phyloP scores from a whole-genome alignment of 2,113 vertebrate species.

The Zeus faber region DNA sequence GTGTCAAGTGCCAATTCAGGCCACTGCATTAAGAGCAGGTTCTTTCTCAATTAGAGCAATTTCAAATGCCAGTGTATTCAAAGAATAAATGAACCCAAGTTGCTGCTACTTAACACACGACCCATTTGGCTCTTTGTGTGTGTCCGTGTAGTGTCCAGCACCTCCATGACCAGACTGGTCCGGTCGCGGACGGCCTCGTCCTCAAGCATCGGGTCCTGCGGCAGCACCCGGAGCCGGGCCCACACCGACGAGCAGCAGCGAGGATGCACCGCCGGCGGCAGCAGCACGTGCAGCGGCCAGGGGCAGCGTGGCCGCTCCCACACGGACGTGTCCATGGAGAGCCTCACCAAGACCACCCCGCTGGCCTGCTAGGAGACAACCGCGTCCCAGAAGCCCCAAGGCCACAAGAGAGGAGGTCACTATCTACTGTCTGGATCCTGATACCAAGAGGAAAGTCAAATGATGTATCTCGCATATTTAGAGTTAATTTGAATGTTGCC shows the following conservation, averaged over 20 bases:
- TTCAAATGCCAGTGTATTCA: no score
- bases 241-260: constrained; percentile 73
- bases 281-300: constrained; percentile 21
- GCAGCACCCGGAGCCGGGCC: constrained; percentile 76
- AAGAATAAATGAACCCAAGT: no score
- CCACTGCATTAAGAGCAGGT: no score
- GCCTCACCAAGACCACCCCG: constrained; percentile 80
- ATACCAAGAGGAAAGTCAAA: no score
- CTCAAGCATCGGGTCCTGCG: constrained; percentile 82
- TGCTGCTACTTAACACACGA: background rate
- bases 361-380: constrained; percentile 87
- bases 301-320: constrained; percentile 71
- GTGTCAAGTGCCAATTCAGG: no score
- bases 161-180: constrained; percentile 91
- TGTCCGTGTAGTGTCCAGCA: constrained; percentile 80
- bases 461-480: no score
- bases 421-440: no score
- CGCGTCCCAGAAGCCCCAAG: background rate
- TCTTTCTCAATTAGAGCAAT: no score
- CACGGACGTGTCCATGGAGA: constrained; percentile 76
- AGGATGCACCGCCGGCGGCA: constrained; percentile 59
- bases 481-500: background rate
- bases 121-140: background rate
- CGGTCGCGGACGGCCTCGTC: constrained; percentile 85
- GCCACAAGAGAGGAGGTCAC: no score